Conservation (phyloP, 2,797 vertebrate species). For the Antennarius maculatus region DNA sequence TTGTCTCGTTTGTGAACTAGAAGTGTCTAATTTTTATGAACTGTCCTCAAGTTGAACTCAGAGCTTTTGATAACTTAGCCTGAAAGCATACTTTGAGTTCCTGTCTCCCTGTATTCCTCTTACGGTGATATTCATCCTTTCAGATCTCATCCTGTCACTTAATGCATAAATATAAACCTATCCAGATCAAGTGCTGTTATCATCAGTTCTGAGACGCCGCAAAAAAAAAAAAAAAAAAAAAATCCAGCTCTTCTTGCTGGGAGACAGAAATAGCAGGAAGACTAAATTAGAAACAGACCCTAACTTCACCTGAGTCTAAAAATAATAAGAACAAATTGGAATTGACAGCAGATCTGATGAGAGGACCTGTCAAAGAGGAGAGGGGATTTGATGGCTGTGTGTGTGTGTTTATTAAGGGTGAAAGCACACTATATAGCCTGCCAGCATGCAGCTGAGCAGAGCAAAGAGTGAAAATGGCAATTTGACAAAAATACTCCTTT, state of each 20-base stretch:
- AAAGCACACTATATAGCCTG: constrained; percentile 40
- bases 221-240: constrained; percentile 39
- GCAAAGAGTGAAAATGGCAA: constrained; percentile 60
- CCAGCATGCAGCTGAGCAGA: constrained; percentile 32
- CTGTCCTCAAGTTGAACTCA: constrained; percentile 41
- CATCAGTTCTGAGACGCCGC: constrained; percentile 41
- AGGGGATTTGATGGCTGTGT: constrained; percentile 17
- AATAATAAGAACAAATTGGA: constrained; percentile 44
- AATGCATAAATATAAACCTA: constrained; percentile 65
- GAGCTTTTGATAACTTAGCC: constrained; percentile 38
- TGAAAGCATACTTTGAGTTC: constrained; percentile 41
- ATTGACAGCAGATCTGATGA: constrained; percentile 46
- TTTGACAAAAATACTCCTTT: constrained; percentile 63
- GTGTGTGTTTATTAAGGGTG: constrained; percentile 16
- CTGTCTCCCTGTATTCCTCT: constrained; percentile 41
- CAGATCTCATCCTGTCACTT: constrained; percentile 58
- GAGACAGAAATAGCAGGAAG: constrained; percentile 58
- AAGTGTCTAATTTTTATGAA: constrained; percentile 28
- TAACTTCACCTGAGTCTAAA: constrained; percentile 65
- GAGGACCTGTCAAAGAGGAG: constrained; percentile 13
- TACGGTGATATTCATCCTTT: constrained; percentile 39
- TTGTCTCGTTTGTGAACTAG: constrained; percentile 23
- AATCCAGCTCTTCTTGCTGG: constrained; percentile 22
- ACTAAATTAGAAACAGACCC: constrained; percentile 61
- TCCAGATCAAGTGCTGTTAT: constrained; percentile 47